Evolutionary conservation across 2,888 invertebrate species (phyloP), one percentile per base, ranked within the genome.

Genomic region (Polymixis flavicincta): DNA sequence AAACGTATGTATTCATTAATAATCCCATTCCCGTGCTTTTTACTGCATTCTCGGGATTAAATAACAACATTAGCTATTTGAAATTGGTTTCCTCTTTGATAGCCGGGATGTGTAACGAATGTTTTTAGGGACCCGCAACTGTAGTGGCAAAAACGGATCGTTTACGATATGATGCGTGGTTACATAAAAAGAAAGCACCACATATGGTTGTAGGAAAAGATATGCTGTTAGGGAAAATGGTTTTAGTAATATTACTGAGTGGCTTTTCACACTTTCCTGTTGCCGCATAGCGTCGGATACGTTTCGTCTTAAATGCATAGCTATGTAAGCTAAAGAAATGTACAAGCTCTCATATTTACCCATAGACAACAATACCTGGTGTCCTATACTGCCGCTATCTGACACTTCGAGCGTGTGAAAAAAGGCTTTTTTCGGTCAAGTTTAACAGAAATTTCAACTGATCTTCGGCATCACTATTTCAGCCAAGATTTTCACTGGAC

Each of bases 21-120:
- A 55, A 71, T 83, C 79, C 25, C 55, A 28, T 3, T 54, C n/a
- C 14, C 59, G 59, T 32, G 8, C 60, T 79, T 42, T 82, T n/a
- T 25, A 9, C 50, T 65, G 50, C 55, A 55, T 55, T 32, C 32
- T 68, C 45, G 65, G 74, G 25, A 64, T 72, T 69, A 69, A 79
- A 65, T 69, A 84, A 64, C 54, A 84, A n/a, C 59, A 61, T 72
- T 71, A 69, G 48, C 45, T 52, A 65, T 65, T 78, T 65, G n/a
- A 67, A 55, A 83, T 71, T 66, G 79, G 25, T 37, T 65, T 71
- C 54, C 25, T 45, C 59, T 68, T 69, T 65, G 60, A 60, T 70
- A 13, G 45, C 13, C 14, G 22, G 54, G 54, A 60, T 63, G 14
- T 57, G 45, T 71, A 28, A 32, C 19, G 37, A 54, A 67, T 64